Base-by-base conservation (phyloP, 2,888 invertebrate species). In the Perithous albicinctus region DNA sequence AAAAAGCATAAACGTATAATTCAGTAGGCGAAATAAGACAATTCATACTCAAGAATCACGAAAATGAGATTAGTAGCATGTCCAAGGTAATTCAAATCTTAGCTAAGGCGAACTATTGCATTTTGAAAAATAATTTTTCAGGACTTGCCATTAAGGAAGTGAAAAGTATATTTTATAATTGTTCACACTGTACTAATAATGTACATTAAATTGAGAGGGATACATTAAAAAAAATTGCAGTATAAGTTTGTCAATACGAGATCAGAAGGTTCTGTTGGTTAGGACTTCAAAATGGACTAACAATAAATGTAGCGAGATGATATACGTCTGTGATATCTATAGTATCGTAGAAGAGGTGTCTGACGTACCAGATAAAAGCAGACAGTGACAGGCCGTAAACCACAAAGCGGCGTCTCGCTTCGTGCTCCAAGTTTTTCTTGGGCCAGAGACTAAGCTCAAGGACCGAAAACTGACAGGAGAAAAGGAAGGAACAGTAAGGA, bases 351-450 rank as follows among this genome's bases (percentile, higher is more conserved):
- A n/a, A 1, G 29, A 35, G 35, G 8, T 41, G 63, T 20, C 20
- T 54, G 54, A 32, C 2, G 69, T 35, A 26, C 5, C 41, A 46
- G n/a, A 35, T 46, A 66, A 32, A 80, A 73, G 75, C 61, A 75
- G 70, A 82, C 78, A 78, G 82, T 84, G 84, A 80, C 80, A 74
- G 80, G 18, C 41, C 54, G 70, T 77, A 74, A 77, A 83, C 74
- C 59, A 70, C 54, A 32, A 46, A 56, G 63, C 29, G 20, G 51
- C 38, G 35, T 46, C 29, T 48, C 64, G 18, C 32, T 48, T 41
- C 48, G 38, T 64, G 41, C 26, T n/a, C 32, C 63, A 59, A 72
- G 72, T 73, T 73, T 72, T 69, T 43, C 48, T 66, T 41, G 23
- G 41, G 29, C 7, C 26, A 59, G 54, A 67, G 64, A 59, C 72